A percentile compares a stretch with the other conserved stretches of the same genome.
These are phyloP conservation scores for Zosterops borbonicus DNA, from an alignment of 2,113 vertebrate genomes.

Conservation along the genomic window DNA sequence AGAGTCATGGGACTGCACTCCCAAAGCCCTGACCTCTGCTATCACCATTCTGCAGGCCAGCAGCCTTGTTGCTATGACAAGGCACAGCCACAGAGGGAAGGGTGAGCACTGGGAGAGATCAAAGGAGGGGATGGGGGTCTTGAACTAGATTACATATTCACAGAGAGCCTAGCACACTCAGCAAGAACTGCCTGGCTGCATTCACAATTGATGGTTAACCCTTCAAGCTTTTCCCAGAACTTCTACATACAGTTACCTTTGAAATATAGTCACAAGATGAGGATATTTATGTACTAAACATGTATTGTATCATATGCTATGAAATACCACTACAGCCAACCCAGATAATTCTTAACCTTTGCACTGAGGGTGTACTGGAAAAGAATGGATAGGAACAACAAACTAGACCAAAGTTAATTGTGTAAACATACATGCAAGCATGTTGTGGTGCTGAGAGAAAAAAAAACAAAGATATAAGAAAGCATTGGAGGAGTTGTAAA, in stretches of 20 bases:
- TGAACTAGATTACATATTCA: not conserved
- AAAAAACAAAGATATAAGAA: not conserved
- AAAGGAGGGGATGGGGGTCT: not conserved
- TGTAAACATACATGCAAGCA: not conserved
- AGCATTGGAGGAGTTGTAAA: not conserved
- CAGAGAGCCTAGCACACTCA: not conserved
- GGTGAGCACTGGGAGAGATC: not conserved
- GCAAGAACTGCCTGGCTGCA: not conserved
- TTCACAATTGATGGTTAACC: not conserved
- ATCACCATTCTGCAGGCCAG: not conserved
- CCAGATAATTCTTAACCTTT: not conserved
- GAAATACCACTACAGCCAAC: not conserved
- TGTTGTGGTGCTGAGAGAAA: not conserved
- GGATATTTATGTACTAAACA: not conserved
- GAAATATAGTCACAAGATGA: not conserved
- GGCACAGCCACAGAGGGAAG: not conserved
- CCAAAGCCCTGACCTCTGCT: not conserved
- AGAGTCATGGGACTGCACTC: not conserved
- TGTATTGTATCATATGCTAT: not conserved
- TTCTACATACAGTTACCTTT: not conserved
- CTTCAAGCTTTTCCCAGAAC: not conserved
- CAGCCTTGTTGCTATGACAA: not conserved
- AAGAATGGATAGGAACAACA: not conserved
- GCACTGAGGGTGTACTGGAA: not conserved
- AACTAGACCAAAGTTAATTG: not conserved